Evolutionary conservation across 2,113 vertebrate genomes (phyloP).

Genomic region (Leptodactylus fuscus): DNA sequence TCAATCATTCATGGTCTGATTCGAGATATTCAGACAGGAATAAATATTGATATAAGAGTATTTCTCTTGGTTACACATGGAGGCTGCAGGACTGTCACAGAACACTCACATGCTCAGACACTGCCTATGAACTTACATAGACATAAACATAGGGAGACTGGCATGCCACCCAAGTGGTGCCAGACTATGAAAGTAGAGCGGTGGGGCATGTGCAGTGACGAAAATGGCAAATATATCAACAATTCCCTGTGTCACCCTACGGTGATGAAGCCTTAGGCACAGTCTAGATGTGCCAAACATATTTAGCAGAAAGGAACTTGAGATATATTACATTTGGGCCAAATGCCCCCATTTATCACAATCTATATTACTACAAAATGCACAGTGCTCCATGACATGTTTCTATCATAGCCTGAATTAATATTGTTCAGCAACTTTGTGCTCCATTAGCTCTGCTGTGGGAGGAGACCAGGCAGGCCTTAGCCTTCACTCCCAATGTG

Average conservation of each 20-base stretch:
- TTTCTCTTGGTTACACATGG: neutral
- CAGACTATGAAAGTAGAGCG: neutral
- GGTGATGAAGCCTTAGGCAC: neutral
- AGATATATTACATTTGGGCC: neutral
- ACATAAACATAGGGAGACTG: neutral
- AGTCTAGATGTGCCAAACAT: too few relatives aligned
- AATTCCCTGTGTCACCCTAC: too few relatives aligned
- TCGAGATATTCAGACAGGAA: slow-evolving; percentile 4
- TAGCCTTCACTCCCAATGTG: too few relatives aligned
- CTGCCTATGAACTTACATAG: neutral
- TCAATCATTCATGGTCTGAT: neutral
- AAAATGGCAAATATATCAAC: too few relatives aligned
- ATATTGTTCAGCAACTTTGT: too few relatives aligned
- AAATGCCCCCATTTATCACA: neutral
- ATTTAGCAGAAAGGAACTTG: neutral
- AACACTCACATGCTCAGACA: neutral
- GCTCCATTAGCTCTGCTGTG: too few relatives aligned
- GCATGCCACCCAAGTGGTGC: neutral
- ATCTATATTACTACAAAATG: too few relatives aligned
- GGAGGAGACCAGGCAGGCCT: too few relatives aligned
- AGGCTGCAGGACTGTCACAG: neutral
- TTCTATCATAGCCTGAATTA: too few relatives aligned
- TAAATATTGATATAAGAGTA: slow-evolving; percentile 48
- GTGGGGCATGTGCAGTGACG: too few relatives aligned
- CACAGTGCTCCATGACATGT: too few relatives aligned